Base-by-base conservation (phyloP, 2,113 vertebrate genomes). In the Carlito syrichta region DNA sequence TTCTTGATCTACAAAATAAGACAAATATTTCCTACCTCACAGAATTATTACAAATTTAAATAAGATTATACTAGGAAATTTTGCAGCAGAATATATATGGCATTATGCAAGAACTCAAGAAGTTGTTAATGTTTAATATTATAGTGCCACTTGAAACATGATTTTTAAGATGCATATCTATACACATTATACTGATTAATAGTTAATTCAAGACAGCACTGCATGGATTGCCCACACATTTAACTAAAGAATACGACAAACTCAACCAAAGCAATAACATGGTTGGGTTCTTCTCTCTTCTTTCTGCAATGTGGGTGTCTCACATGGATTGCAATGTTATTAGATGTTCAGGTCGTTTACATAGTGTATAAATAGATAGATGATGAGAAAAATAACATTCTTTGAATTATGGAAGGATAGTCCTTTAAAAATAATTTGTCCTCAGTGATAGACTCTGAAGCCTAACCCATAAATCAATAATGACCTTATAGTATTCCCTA, bases 181-280 rank as follows among this genome's bases (percentile, higher is more conserved):
- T 73, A 78, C 86, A 71, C 45, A 50, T 84, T 38, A 73, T 22
- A 54, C 20, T 45, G 63, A 86, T 84, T 94, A 92, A 84, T 86
- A 76, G 94, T 86, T 89, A 84, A 89, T 93, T 94, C 79, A 84
- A 79, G 63, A 60, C 40, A 71, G 54, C 25, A 48, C 14, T 38
- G 40, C 35, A 48, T 27, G 22, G 52, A 16, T 81, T 76, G 35
- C n/a, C 94, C 63, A 62, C 50, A 48, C 45, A 54, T 91, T 95
- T 96, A 91, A 82, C 62, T 73, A 92, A 93, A 32, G 22, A 30
- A 83, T 81, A 58, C 79, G n/a, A 94, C 9, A 86, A 63, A 84
- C 38, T 68, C 56, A 86, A 71, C 62, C 43, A 91, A 92, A 91
- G 60, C 79, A 94, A 86, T 93, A 91, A 84, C 40, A 85, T 48